Base-by-base conservation (phyloP, 2,797 vertebrate genomes). In the Paramormyrops hopkinsi region DNA sequence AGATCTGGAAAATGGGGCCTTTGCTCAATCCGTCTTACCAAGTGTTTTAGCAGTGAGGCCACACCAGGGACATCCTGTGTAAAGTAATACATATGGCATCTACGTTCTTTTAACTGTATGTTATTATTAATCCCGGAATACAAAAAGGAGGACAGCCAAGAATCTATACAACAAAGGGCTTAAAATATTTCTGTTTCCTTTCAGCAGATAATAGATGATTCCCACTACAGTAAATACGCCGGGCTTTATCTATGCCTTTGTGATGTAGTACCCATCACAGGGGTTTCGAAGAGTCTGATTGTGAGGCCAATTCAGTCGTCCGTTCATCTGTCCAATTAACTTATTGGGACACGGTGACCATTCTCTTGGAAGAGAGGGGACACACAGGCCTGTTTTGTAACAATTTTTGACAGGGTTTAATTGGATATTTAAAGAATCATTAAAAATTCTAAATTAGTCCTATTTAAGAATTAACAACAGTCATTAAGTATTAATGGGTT, bases 401-500 rank as follows among this genome's bases (percentile, higher is more conserved):
- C 96, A 96, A 97, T 97, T 89, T 97, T 96, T 96, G 96, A 96
- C 97, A 96, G 90, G 88, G 90, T 97, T 97, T 97, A 96, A 97
- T 97, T 97, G 95, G 97, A 96, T 96, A 97, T 96, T 97, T 97
- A 96, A 96, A 95, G 96, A 95, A 96, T 97, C 95, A 96, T 97
- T 97, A 97, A 97, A 96, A 97, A 96, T 96, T 96, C 96, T 96
- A 96, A 97, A 96, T 96, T 96, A 97, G 96, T 96, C 95, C 96
- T 97, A 96, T 96, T 97, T 97, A 96, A 96, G 96, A 97, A 96
- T 96, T 97, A 96, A 97, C 96, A 96, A 96, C 96, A 95, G 96
- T 96, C 97, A 97, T 97, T 97, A 98, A 98, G 97, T 97, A 97
- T 97, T 98, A 97, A 98, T 96, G 96, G 96, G 95, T 95, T 94